Conservation (phyloP, 2,797 vertebrate species). For the Argyrosomus regius region DNA sequence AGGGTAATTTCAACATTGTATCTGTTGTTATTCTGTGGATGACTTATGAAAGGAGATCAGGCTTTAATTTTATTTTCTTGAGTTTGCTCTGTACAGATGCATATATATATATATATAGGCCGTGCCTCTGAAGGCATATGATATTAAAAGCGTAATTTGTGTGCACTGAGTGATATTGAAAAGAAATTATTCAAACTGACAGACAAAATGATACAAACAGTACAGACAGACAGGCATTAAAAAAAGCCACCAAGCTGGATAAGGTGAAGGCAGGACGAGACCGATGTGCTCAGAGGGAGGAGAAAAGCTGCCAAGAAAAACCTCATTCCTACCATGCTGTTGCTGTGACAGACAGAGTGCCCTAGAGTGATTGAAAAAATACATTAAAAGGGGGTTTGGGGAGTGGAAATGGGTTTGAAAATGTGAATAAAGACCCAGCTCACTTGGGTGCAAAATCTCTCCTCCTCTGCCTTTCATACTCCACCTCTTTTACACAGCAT, state of each 20-base stretch:
- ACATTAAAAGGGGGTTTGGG: conserved; percentile 27
- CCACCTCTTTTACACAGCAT: conserved; percentile 35
- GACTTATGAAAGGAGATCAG: not conserved
- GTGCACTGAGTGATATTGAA: not conserved
- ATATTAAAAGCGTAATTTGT: not conserved
- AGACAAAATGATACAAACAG: not conserved
- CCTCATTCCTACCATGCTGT: conserved; percentile 65
- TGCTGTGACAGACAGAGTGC: conserved; percentile 51
- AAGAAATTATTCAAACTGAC: conserved; percentile 4
- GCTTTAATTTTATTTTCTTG: conserved; percentile 1
- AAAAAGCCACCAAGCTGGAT: conserved; percentile 60
- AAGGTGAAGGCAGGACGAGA: conserved; percentile 58
- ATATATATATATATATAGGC: not conserved
- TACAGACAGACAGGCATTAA: not conserved
- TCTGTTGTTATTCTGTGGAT: not conserved
- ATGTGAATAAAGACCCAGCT: conserved; percentile 51
- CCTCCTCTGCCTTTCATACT: conserved; percentile 45
- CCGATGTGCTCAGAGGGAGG: conserved; percentile 56
- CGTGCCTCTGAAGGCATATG: not conserved
- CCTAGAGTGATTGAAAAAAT: conserved; percentile 50
- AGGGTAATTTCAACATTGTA: not conserved
- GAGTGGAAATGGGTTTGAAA: conserved; percentile 3
- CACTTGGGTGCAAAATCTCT: conserved; percentile 53
- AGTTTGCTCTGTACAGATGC: not conserved
- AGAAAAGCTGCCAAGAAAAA: conserved; percentile 70